Conservation (phyloP, 2,888 invertebrate species). For the Rosalia funebris region DNA sequence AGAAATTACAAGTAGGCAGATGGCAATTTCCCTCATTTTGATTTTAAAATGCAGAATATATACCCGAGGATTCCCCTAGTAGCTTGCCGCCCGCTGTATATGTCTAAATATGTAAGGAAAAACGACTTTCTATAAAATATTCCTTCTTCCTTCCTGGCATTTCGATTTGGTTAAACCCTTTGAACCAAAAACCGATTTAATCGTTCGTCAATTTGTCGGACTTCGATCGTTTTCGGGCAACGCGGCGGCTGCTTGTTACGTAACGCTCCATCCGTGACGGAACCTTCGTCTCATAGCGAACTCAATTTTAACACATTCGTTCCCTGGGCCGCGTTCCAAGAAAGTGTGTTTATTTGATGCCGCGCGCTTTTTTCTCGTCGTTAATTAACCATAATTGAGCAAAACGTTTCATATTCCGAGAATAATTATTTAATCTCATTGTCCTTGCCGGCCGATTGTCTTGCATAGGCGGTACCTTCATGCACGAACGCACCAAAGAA, state of each 20-base stretch:
- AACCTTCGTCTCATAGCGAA: neutral
- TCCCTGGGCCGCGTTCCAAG: neutral
- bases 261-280: neutral
- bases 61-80: too few relatives aligned
- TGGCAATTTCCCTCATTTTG: too few relatives aligned
- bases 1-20: too few relatives aligned
- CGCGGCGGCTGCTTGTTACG: neutral
- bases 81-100: too few relatives aligned
- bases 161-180: neutral
- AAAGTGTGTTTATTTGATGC: neutral
- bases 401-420: conserved; percentile 16
- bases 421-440: conserved; percentile 20
- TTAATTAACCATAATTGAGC: conserved; percentile 15
- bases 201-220: too few relatives aligned
- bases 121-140: too few relatives aligned
- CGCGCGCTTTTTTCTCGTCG: neutral
- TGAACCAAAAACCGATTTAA: neutral
- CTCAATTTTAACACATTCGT: neutral
- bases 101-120: too few relatives aligned
- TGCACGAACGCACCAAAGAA: neutral
- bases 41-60: too few relatives aligned
- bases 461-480: conserved; percentile 11
- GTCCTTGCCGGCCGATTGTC: conserved; percentile 17
- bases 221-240: too few relatives aligned
- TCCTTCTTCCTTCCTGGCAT: too few relatives aligned